Conservation (phyloP, 2,888 invertebrate species). For the Ypsolopha scabrella region DNA sequence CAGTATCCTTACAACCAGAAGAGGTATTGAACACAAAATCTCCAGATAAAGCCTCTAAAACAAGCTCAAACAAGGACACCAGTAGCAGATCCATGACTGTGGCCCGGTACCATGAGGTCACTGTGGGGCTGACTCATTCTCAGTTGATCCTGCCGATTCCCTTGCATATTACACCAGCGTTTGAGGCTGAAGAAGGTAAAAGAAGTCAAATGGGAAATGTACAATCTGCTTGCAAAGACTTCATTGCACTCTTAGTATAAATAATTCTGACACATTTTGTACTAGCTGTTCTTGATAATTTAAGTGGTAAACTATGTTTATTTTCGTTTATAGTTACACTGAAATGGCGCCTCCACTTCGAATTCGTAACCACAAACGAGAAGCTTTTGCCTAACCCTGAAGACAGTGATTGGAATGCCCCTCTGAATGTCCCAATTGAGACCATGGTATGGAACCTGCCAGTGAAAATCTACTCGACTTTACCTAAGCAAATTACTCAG, state of each 20-base stretch:
- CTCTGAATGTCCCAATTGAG: constrained; percentile 89
- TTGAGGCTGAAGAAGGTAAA: constrained; percentile 87
- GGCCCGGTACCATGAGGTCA: constrained; percentile 93
- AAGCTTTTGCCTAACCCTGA: constrained; percentile 69
- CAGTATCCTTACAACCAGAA: constrained; percentile 96
- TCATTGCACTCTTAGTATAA: too few relatives aligned
- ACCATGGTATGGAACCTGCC: constrained; percentile 99
- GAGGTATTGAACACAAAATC: constrained; percentile 73
- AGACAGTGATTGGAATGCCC: constrained; percentile 83
- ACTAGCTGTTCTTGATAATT: too few relatives aligned
- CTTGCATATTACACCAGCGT: constrained; percentile 95
- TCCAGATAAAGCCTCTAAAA: constrained; percentile 34
- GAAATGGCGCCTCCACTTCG: constrained; percentile 96
- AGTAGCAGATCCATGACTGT: constrained; percentile 79
- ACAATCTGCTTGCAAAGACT: too few relatives aligned
- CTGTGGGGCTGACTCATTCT: constrained; percentile 87
- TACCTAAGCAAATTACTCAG: constrained; percentile 84
- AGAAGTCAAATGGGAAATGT: too few relatives aligned
- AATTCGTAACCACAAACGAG: constrained; percentile 91
- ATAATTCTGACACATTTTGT: too few relatives aligned
- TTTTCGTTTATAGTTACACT: constrained; percentile 76
- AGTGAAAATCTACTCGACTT: constrained; percentile 92
- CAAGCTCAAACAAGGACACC: constrained; percentile 43
- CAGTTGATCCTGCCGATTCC: constrained; percentile 95
- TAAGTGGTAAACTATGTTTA: background rate